Evolutionary conservation across 2,797 vertebrate genomes (phyloP).

Genomic region (Hyperoplus lanceolatus): DNA sequence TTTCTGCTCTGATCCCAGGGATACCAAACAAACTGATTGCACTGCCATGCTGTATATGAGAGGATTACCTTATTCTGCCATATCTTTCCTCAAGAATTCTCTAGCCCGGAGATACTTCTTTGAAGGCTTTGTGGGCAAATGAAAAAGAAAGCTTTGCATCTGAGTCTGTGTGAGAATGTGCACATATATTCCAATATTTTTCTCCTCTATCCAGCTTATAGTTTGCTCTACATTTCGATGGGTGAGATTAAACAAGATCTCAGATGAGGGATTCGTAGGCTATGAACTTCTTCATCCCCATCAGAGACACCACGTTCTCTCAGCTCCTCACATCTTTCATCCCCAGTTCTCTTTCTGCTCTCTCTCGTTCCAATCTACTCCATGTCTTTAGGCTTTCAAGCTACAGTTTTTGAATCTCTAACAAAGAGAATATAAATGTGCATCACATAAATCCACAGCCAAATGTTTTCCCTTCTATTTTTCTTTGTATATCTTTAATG

Average conservation of each 20-base stretch:
- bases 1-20: slow-evolving; percentile 22
- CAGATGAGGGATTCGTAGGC: neutral
- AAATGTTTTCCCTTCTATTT: slow-evolving; percentile 23
- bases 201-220: neutral
- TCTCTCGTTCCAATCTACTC: slow-evolving; percentile 5
- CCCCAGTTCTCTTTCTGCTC: neutral
- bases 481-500: neutral
- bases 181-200: neutral
- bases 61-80: slow-evolving; percentile 18
- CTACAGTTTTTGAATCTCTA: neutral
- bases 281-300: neutral
- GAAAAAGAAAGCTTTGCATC: slow-evolving; percentile 20
- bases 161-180: slow-evolving; percentile 10
- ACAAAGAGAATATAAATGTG: neutral
- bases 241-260: neutral
- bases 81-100: slow-evolving; percentile 4
- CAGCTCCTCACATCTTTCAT: slow-evolving; percentile 1
- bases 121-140: slow-evolving; percentile 29
- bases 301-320: neutral
- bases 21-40: neutral
- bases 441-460: slow-evolving; percentile 1
- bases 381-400: slow-evolving; percentile 1
- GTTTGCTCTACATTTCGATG: neutral
- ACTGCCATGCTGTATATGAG: neutral
- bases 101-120: slow-evolving; percentile 2